Evolutionary conservation across 2,797 vertebrate species (phyloP), one percentile per base, ranked within the genome.

Genomic region (Octomys mimax): DNA sequence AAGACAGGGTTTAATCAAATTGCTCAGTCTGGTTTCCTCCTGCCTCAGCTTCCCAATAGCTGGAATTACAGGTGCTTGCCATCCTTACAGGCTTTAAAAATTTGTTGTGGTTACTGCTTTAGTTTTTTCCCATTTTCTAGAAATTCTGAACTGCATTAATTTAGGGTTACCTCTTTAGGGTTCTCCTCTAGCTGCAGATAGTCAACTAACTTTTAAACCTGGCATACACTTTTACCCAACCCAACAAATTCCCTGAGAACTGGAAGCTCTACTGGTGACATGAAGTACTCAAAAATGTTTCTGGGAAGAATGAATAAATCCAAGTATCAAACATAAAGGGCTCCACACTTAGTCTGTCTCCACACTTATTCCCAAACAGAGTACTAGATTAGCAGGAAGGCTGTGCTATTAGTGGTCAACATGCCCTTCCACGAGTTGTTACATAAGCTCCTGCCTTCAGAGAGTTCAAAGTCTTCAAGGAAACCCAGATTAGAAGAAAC

Each of bases 171-270:
- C 62, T 78, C 62, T 36, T 79, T 16, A 95, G 49, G 21, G 6
- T 92, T 95, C 24, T 18, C 66, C 26, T 87, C 61, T 73, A 95
- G 70, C 85, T 75, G 82, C 52, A 73, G 28, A 92, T 57, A 88
- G 79, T 81, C 33, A 62, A 86, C 10, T 62, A 75, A 59, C 14
- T 86, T 97, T 95, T 87, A 81, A 87, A 92, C 59, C 28, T 68
- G 16, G 19, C 61, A 68, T n/a, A 75, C 92, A 71, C 90, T 91
- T 88, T 92, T 78, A 89, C 64, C 79, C 66, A 78, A 82, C 19
- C 77, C 82, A 39, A 70, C 28, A 73, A 81, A 73, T n/a, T 71
- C 36, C 73, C 84, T 14, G 28, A 85, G 24, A 93, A 88, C 28
- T 49, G 46, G 33, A 12, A 61, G 86, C 42, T 93, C 11, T 24